Evolutionary conservation across 35 echinoderm and acorn worm species (phyloP).

Genomic region (Lytechinus variegatus): DNA sequence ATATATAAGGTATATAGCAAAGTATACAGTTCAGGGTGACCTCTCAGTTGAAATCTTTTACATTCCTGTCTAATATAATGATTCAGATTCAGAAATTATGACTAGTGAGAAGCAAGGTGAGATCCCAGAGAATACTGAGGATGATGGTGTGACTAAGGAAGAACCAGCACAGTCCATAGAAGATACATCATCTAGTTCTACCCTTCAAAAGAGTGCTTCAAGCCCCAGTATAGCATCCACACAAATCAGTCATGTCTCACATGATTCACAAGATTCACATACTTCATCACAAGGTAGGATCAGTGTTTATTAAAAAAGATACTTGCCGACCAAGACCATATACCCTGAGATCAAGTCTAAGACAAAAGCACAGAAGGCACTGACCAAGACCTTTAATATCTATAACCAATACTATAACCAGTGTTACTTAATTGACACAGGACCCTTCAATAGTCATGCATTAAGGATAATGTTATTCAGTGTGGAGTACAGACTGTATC

Average conservation of each 20-base stretch:
- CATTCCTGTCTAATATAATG: neutral
- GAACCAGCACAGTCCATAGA: neutral
- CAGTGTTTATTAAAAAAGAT: neutral
- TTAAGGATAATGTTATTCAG: too few relatives aligned
- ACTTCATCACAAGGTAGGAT: conserved; percentile 25
- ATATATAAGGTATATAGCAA: too few relatives aligned
- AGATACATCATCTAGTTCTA: neutral
- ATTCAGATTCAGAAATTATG: neutral
- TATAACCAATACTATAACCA: too few relatives aligned
- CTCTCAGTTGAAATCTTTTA: too few relatives aligned
- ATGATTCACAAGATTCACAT: conserved; percentile 34
- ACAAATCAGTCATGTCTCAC: conserved; percentile 32
- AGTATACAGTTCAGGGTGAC: too few relatives aligned
- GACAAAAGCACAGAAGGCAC: too few relatives aligned
- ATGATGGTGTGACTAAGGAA: neutral
- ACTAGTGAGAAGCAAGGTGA: neutral
- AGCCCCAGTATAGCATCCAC: conserved; percentile 41
- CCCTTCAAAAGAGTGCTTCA: conserved; percentile 37
- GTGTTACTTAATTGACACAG: too few relatives aligned
- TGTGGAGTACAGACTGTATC: too few relatives aligned
- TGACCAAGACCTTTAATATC: too few relatives aligned
- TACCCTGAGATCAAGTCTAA: too few relatives aligned
- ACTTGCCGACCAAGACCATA: too few relatives aligned
- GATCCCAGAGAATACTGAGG: neutral
- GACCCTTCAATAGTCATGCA: too few relatives aligned